A percentile compares a stretch with the other conserved stretches of the same genome.
phyloP scores from a whole-genome alignment of 2,888 invertebrate genomes.

The Dichetophora obliterata region DNA sequence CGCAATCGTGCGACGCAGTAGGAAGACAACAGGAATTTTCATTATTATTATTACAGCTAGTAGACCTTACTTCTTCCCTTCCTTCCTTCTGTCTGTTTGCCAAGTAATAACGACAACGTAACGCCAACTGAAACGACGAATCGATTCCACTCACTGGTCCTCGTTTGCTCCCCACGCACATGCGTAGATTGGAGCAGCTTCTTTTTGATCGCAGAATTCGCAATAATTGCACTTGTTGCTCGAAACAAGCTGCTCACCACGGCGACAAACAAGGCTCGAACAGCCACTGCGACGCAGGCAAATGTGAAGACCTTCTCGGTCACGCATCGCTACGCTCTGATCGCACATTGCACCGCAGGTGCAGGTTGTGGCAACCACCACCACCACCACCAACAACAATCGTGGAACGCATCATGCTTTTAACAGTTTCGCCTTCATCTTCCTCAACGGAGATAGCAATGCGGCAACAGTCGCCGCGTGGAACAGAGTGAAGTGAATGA shows the following conservation, averaged over 20 bases:
- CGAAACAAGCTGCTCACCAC: conserved; percentile 41
- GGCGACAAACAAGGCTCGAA: conserved; percentile 37
- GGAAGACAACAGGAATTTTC: conserved; percentile 45
- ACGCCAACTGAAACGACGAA: background rate
- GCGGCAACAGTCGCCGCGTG: background rate
- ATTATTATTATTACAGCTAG: conserved; percentile 41
- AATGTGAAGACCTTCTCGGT: background rate
- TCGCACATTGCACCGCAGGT: conserved; percentile 17
- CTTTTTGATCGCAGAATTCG: conserved; percentile 47
- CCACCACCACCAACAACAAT: conserved; percentile 22
- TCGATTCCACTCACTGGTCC: conserved; percentile 1
- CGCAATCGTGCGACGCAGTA: conserved; percentile 37
- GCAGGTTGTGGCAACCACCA: conserved; percentile 4
- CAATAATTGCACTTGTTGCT: conserved; percentile 53
- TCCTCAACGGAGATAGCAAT: background rate
- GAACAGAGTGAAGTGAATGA: conserved; percentile 52
- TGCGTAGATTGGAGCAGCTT: conserved; percentile 34
- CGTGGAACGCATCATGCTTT: conserved; percentile 27
- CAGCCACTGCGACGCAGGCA: conserved; percentile 28
- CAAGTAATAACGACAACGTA: no score
- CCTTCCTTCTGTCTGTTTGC: no score
- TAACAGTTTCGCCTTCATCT: conserved; percentile 17
- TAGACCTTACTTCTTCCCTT: background rate
- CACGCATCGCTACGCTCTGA: background rate
- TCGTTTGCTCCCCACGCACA: conserved; percentile 50